Evolutionary conservation across 2,797 vertebrate genomes (phyloP).

Genomic region (Pseudopleuronectes americanus): DNA sequence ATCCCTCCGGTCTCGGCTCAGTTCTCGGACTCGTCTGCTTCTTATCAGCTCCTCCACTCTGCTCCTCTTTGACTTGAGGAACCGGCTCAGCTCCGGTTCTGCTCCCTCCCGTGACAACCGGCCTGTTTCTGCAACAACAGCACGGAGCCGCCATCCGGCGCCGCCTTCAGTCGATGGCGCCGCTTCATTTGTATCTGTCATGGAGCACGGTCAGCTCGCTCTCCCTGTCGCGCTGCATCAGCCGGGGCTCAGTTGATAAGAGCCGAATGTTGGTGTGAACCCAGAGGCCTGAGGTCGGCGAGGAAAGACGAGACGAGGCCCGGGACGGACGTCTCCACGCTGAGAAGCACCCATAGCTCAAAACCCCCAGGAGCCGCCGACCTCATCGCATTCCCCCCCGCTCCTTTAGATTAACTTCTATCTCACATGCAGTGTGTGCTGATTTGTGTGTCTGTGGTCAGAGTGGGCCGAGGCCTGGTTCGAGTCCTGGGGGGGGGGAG

Average conservation of each 20-base stretch:
- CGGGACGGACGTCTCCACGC: slow-evolving; percentile 43
- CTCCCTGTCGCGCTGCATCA: slow-evolving; percentile 59
- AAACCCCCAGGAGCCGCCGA: slow-evolving; percentile 32
- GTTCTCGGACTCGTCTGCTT: not conserved
- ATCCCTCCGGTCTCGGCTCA: not conserved
- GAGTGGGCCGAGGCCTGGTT: slow-evolving; percentile 87
- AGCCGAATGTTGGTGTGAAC: slow-evolving; percentile 55
- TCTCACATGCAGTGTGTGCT: no score
- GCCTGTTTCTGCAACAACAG: slow-evolving; percentile 54
- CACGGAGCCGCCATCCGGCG: slow-evolving; percentile 36
- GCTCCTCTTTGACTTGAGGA: slow-evolving; percentile 24
- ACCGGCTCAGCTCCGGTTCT: slow-evolving; percentile 9
- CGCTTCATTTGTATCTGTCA: slow-evolving; percentile 71
- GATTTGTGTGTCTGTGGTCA: slow-evolving; percentile 66
- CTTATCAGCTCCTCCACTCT: slow-evolving; percentile 16
- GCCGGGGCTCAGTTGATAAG: slow-evolving; percentile 28
- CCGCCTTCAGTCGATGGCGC: slow-evolving; percentile 41
- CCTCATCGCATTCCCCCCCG: slow-evolving; percentile 44
- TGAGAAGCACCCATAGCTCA: slow-evolving; percentile 61
- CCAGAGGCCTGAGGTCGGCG: slow-evolving; percentile 38
- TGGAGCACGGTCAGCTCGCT: slow-evolving; percentile 33
- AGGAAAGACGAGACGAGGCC: slow-evolving; percentile 59
- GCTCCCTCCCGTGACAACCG: slow-evolving; percentile 53
- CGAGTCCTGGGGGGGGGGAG: slow-evolving; percentile 92
- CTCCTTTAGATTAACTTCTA: slow-evolving; percentile 26